Evolutionary conservation across 2,888 invertebrate genomes (phyloP), one percentile per base, ranked within the genome.

Genomic region (Noctua janthina): DNA sequence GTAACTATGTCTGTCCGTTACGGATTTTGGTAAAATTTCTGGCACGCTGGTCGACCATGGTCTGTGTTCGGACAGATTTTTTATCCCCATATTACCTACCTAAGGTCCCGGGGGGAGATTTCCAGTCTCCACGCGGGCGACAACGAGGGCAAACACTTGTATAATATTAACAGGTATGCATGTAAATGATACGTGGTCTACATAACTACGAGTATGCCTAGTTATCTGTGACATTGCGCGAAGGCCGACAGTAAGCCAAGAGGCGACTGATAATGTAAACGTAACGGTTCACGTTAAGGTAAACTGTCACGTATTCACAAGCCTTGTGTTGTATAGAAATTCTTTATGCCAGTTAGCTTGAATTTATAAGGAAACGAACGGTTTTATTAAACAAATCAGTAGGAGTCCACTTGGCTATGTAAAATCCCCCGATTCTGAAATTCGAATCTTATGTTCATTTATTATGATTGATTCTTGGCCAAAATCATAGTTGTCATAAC

Each of bases 181-280:
- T 70, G 66, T 83, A 83, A 78, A 79, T 74, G 29, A 15, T 13
- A 49, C 54, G 70, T 66, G 76, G 23, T 64, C 69, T 64, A 87
- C 75, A 82, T 79, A 77, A 15, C 67, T 75, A 54, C 62, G 20
- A 20, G 29, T 29, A 67, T n/a, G 68, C n/a, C 59, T 71, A 78
- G 66, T 78, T 85, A 87, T 85, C 83, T 71, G 62, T 85, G 89
- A 81, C 81, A 85, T 79, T 83, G 81, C 67, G 46, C 20, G 82
- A 87, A 87, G 90, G 86, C 78, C 84, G 59, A 3, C 76, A 76
- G 81, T 88, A 78, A 81, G 84, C 70, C 86, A 88, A 87, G 81
- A 81, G 85, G 85, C 84, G 74, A 82, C 79, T 68, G 83, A 85
- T 83, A 87, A 84, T 74, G 56, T 20, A 35, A 72, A 35, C 29